Conservation (phyloP, 2,113 vertebrate genomes). For the Lontra canadensis region DNA sequence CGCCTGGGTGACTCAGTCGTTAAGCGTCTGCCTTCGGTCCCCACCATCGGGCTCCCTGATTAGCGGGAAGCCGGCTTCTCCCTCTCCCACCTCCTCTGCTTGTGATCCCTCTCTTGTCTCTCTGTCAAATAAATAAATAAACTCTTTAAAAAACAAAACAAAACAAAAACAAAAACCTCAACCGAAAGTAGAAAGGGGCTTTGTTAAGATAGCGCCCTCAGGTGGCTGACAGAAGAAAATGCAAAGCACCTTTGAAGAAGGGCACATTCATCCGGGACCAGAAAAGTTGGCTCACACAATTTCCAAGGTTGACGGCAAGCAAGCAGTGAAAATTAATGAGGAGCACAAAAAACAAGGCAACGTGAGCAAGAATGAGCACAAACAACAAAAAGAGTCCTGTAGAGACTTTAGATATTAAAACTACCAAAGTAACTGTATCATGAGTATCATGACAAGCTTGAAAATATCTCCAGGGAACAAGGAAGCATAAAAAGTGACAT, state of each 20-base stretch:
- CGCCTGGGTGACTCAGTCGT: no score
- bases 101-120: no score
- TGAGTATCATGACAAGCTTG: not conserved
- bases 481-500: not conserved
- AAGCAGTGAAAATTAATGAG: not conserved
- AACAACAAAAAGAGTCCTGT: not conserved
- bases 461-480: not conserved
- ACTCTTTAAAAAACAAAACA: no score
- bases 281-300: not conserved
- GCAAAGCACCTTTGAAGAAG: not conserved
- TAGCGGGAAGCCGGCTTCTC: no score
- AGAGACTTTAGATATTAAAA: not conserved
- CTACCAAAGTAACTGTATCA: not conserved
- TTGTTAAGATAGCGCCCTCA: not conserved
- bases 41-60: no score
- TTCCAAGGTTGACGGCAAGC: not conserved
- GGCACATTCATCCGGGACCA: not conserved
- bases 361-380: not conserved
- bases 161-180: no score
- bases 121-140: no score
- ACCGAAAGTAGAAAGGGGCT: not conserved
- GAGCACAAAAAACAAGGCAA: not conserved
- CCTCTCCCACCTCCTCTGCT: no score
- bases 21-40: no score
- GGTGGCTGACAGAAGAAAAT: not conserved